These are phyloP conservation scores for Nyctibius grandis DNA, from an alignment of 2,797 vertebrate species.

Conservation along the genomic window DNA sequence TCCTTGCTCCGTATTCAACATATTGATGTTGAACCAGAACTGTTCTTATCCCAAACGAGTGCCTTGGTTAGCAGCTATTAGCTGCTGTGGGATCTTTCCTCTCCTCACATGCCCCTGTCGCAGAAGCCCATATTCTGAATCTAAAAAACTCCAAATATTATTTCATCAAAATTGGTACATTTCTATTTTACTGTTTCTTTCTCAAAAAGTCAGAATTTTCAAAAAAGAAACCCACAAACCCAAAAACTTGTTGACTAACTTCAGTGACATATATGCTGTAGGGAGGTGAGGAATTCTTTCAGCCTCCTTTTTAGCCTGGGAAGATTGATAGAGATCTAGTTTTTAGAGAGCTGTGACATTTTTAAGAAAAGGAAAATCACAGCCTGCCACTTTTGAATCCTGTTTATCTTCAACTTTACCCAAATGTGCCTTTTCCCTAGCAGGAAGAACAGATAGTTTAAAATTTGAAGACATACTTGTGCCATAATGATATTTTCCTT, in stretches of 20 bases:
- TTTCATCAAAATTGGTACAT: neutral
- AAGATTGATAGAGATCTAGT: neutral
- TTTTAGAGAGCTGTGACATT: neutral
- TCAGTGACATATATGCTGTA: neutral
- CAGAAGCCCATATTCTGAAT: neutral
- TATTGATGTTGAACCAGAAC: neutral
- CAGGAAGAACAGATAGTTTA: neutral
- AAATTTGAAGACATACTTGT: neutral
- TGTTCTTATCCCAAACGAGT: neutral
- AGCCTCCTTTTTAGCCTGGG: neutral
- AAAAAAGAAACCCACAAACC: neutral
- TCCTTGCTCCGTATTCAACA: neutral
- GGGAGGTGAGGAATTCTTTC: neutral
- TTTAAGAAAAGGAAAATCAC: neutral
- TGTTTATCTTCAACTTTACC: neutral
- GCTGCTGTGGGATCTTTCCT: neutral
- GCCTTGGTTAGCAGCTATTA: neutral
- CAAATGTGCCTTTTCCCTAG: neutral
- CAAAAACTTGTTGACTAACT: neutral
- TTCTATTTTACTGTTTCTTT: neutral
- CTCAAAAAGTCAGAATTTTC: neutral
- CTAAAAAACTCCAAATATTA: neutral
- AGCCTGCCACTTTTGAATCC: neutral
- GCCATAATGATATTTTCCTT: neutral
- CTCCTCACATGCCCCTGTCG: neutral